These are phyloP conservation scores for Chirona hameri DNA, from an alignment of 2,888 invertebrate species.

Conservation along the genomic window DNA sequence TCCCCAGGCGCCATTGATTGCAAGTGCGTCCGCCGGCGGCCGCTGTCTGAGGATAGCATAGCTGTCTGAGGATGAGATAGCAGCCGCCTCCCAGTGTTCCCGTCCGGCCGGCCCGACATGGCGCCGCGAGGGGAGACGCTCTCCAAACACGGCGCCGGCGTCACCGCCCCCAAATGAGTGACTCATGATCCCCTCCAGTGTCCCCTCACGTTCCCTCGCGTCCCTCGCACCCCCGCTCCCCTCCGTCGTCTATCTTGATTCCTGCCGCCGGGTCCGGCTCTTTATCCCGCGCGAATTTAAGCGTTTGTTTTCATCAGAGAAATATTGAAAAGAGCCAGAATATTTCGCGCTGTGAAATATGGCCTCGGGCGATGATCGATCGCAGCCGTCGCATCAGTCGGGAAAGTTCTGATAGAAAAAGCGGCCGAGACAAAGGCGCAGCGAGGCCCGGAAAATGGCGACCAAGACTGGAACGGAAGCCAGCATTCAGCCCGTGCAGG, in stretches of 20 bases:
- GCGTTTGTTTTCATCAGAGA: conserved; percentile 27
- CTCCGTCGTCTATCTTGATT: conserved; percentile 1
- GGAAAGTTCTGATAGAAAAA: conserved; percentile 1
- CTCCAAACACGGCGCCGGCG: not conserved
- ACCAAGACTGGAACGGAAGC: not conserved
- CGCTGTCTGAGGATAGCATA: too few relatives aligned
- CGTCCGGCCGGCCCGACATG: not conserved
- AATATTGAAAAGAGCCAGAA: conserved; percentile 27
- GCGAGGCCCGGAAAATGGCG: not conserved
- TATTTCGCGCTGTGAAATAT: conserved; percentile 12
- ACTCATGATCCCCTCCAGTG: conserved; percentile 1
- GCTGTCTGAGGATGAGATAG: too few relatives aligned
- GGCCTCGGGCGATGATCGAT: conserved; percentile 5
- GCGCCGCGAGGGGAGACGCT: not conserved
- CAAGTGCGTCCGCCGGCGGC: too few relatives aligned
- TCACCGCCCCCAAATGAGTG: conserved; percentile 9
- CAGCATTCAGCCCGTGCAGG: not conserved
- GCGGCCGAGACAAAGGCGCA: conserved; percentile 14
- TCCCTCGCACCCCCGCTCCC: not conserved
- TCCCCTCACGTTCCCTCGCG: not conserved
- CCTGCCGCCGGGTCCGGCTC: not conserved
- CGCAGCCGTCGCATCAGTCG: not conserved
- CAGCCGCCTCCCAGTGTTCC: too few relatives aligned
- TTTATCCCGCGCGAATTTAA: conserved; percentile 26
- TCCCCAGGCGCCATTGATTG: too few relatives aligned